A percentile compares a stretch with the other conserved stretches of the same genome.
Evolutionary conservation across 2,113 vertebrate genomes (phyloP).

Genomic region (Grus americana): DNA sequence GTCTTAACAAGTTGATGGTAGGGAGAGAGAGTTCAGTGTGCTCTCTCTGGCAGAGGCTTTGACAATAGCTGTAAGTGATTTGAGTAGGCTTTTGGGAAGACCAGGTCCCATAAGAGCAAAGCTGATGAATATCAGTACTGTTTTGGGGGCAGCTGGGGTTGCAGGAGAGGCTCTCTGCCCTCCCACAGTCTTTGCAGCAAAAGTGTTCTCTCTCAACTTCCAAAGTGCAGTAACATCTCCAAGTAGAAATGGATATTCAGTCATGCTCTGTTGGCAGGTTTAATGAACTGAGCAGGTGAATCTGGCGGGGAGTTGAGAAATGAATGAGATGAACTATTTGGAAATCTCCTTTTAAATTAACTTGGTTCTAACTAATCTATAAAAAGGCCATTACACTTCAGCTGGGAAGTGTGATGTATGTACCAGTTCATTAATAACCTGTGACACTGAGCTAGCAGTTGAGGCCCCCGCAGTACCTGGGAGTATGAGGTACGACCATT

Average conservation of each 20-base stretch:
- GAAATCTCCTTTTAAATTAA: background rate
- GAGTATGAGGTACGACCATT: fast-evolving
- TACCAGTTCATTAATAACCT: background rate
- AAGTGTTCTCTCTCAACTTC: background rate
- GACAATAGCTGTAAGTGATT: background rate
- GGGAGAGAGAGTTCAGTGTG: background rate
- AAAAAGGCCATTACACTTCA: background rate
- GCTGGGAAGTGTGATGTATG: background rate
- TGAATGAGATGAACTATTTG: background rate
- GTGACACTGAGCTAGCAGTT: background rate
- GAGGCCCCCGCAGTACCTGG: fast-evolving
- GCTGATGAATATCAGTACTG: background rate
- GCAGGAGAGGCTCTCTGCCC: background rate
- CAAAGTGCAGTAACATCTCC: background rate
- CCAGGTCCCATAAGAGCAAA: background rate
- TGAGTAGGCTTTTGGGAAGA: background rate
- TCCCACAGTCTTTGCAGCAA: background rate
- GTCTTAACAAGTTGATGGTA: background rate
- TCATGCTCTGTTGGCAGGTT: background rate
- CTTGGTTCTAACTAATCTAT: background rate
- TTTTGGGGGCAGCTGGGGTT: background rate
- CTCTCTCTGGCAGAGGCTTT: background rate
- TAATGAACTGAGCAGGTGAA: background rate
- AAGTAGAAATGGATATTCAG: background rate
- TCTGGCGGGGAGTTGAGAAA: background rate